Percentiles rank a stretch among this genome's conserved stretches.
Evolutionary conservation across 2,888 invertebrate genomes (phyloP).

Genomic region (Campoplex nolae): DNA sequence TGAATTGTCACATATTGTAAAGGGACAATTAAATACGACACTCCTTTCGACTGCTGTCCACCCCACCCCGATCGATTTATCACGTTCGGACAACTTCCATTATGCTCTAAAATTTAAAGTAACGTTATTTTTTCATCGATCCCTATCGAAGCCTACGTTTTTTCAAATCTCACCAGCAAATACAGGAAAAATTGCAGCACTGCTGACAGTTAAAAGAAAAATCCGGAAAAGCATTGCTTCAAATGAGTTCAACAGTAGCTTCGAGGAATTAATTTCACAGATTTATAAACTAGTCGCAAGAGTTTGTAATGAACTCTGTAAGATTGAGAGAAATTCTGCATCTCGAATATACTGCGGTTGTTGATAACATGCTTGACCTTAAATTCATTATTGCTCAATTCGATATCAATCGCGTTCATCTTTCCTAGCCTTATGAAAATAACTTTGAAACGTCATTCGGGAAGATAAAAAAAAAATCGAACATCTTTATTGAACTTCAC

Average conservation of each 20-base stretch:
- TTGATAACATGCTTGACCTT: slow-evolving; percentile 34
- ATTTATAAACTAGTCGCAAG: neutral
- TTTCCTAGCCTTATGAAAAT: neutral
- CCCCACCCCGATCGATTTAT: slow-evolving; percentile 87
- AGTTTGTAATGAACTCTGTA: neutral
- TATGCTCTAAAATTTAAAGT: neutral
- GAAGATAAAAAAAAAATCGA: neutral
- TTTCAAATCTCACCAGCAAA: slow-evolving; percentile 29
- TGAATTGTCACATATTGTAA: slow-evolving; percentile 86
- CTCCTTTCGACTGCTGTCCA: slow-evolving; percentile 84
- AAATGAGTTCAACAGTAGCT: neutral
- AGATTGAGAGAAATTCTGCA: neutral
- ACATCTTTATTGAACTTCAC: neutral
- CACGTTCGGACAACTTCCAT: slow-evolving; percentile 85
- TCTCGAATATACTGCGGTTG: neutral
- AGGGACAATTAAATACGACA: slow-evolving; percentile 87
- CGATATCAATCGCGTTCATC: neutral
- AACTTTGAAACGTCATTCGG: neutral
- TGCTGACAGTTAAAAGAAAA: neutral
- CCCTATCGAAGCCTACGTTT: neutral
- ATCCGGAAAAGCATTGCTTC: slow-evolving; percentile 20
- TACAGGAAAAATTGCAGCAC: neutral
- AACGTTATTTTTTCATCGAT: neutral
- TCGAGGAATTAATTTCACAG: neutral
- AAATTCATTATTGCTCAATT: neutral